phyloP scores from a whole-genome alignment of 30 jellyfish, hydroid and myxozoan genomes.

The Turritopsis dohrnii region DNA sequence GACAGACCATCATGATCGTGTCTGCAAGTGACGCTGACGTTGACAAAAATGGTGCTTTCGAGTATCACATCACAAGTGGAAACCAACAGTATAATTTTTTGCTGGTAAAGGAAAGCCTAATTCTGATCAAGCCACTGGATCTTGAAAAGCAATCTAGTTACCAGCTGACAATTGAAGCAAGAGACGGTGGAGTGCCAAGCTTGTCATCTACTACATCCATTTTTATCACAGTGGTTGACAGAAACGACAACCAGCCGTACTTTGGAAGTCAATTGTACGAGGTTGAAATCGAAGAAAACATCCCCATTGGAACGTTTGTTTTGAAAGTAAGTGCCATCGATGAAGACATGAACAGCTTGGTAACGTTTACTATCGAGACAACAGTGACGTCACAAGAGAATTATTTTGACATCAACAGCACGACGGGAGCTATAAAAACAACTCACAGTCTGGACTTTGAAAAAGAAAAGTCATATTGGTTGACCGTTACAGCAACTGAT shows the following conservation, averaged over 20 bases:
- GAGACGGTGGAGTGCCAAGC: background rate
- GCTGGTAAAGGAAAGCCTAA: background rate
- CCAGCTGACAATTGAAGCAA: background rate
- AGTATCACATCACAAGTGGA: constrained; percentile 37
- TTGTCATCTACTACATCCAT: background rate
- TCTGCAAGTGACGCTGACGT: constrained; percentile 54
- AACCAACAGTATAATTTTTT: background rate
- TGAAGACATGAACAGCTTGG: background rate
- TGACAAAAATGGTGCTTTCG: constrained; percentile 53
- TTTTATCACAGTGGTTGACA: constrained; percentile 23
- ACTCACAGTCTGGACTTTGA: constrained; percentile 46
- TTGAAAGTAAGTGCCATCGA: constrained; percentile 19
- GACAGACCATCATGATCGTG: constrained; percentile 27
- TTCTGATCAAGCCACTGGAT: background rate
- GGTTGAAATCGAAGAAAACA: constrained; percentile 6
- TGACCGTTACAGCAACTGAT: constrained; percentile 53
- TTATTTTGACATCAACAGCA: constrained; percentile 17
- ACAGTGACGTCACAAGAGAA: background rate
- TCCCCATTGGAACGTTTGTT: constrained; percentile 21
- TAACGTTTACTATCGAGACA: background rate
- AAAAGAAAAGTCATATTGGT: constrained; percentile 23
- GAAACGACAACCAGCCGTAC: constrained; percentile 65
- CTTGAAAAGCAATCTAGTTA: background rate
- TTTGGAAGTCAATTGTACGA: constrained; percentile 6
- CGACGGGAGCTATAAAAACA: constrained; percentile 15